phyloP scores from a whole-genome alignment of 2,113 vertebrate species.

The Edolisoma coerulescens region DNA sequence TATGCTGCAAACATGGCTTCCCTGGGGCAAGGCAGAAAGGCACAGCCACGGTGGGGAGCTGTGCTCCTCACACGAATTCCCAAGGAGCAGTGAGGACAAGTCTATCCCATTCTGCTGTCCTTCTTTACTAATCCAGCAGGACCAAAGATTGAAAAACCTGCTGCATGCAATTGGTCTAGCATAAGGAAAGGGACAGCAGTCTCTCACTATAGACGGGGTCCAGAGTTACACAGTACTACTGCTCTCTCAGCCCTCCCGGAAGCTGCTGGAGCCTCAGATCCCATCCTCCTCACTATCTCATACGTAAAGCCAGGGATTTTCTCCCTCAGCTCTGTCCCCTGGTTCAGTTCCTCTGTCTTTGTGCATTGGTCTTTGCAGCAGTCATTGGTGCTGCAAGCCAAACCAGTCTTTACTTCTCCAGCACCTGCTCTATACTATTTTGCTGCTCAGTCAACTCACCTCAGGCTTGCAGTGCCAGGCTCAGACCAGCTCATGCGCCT shows the following conservation, averaged over 20 bases:
- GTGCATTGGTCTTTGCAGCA: not conserved
- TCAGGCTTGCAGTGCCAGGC: constrained; percentile 10
- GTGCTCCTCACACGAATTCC: not conserved
- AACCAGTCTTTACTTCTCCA: not conserved
- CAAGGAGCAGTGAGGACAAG: not conserved
- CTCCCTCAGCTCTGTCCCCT: not conserved
- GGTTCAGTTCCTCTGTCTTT: not conserved
- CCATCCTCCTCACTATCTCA: not conserved
- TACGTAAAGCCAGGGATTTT: not conserved
- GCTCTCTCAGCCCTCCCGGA: not conserved
- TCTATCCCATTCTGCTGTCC: not conserved
- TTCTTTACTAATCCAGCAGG: not conserved
- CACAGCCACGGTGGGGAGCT: not conserved
- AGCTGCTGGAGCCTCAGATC: not conserved
- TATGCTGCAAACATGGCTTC: not conserved
- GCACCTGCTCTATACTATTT: not conserved
- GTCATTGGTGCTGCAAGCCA: not conserved
- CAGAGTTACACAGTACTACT: not conserved
- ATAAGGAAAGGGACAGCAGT: not conserved
- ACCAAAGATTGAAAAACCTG: not conserved
- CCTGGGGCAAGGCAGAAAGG: not conserved
- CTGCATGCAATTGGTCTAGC: not conserved
- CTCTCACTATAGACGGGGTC: not conserved
- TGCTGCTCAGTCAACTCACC: constrained; percentile 43
- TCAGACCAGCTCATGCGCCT: not conserved